These are phyloP conservation scores for Therioaphis trifolii DNA, from an alignment of 2,888 invertebrate species.

Conservation along the genomic window DNA sequence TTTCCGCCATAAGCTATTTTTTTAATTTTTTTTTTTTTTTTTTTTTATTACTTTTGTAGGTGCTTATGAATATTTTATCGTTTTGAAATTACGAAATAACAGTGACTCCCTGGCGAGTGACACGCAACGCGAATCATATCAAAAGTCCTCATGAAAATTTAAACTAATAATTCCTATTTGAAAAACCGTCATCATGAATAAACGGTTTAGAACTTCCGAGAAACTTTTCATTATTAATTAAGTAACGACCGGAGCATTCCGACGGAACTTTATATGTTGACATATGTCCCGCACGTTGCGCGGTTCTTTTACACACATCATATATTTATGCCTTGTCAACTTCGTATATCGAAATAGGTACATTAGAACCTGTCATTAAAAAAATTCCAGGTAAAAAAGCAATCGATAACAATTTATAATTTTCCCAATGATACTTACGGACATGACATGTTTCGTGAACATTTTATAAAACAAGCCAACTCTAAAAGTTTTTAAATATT, in stretches of 20 bases:
- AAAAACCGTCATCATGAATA: neutral
- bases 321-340: no score
- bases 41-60: neutral
- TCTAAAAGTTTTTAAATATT: no score
- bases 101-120: neutral
- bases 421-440: no score
- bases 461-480: no score
- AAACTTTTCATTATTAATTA: neutral
- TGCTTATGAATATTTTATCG: constrained; percentile 33
- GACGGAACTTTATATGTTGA: no score
- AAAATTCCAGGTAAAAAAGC: no score
- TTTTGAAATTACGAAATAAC: constrained; percentile 24
- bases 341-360: no score
- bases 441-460: no score
- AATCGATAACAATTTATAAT: no score
- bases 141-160: constrained; percentile 29
- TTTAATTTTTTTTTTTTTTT: neutral
- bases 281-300: no score
- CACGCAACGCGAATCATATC: neutral
- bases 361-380: no score
- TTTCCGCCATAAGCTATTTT: neutral
- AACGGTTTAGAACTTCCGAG: neutral
- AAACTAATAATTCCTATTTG: neutral
- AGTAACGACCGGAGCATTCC: neutral
- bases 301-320: neutral